A percentile compares a stretch with the other conserved stretches of the same genome.
phyloP scores from a whole-genome alignment of 2,888 invertebrate species.

The Drosophila trichaetosa region DNA sequence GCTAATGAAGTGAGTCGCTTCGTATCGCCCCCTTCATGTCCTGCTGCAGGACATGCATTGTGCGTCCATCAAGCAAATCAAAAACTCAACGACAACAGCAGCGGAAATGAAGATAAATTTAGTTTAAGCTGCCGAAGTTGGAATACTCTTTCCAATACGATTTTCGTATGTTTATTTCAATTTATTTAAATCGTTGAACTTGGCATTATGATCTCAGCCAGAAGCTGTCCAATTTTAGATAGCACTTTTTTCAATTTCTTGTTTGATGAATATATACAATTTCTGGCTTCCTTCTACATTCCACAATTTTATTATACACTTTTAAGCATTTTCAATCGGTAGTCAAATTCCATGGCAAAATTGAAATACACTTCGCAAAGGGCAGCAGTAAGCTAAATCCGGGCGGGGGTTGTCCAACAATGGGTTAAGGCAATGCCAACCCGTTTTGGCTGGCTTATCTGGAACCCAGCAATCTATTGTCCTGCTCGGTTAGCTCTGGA shows the following conservation, averaged over 20 bases:
- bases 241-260: no score
- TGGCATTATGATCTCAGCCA: neutral
- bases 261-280: neutral
- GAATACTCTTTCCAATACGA: slow-evolving; percentile 29
- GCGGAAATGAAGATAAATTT: no score
- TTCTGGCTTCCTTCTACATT: neutral
- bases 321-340: neutral
- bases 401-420: slow-evolving; percentile 50
- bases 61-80: slow-evolving; percentile 72
- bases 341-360: neutral
- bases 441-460: slow-evolving; percentile 50
- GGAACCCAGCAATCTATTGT: slow-evolving; percentile 41
- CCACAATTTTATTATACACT: neutral
- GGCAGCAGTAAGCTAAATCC: neutral
- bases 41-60: slow-evolving; percentile 69
- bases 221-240: neutral
- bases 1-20: slow-evolving; percentile 60
- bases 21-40: slow-evolving; percentile 34
- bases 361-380: neutral
- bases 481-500: slow-evolving; percentile 36
- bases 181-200: neutral
- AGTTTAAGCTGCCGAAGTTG: slow-evolving; percentile 5
- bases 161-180: neutral
- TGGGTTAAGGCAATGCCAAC: slow-evolving; percentile 46
- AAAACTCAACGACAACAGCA: slow-evolving; percentile 19